A percentile compares a stretch with the other conserved stretches of the same genome.
Evolutionary conservation across 2,797 vertebrate genomes (phyloP).

Genomic region (Delichon dasypus): DNA sequence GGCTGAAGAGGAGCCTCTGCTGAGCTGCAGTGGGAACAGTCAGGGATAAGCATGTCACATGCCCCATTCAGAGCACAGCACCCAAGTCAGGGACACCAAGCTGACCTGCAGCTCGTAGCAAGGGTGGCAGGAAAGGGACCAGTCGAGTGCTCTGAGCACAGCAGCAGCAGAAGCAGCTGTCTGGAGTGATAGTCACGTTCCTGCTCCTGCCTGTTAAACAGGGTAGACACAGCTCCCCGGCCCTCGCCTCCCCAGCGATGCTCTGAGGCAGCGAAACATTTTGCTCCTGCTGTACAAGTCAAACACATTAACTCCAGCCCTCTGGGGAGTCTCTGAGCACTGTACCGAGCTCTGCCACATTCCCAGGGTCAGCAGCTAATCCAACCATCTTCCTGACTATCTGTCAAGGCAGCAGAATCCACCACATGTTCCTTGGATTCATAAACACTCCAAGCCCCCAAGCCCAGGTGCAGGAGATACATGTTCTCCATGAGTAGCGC

Average conservation of each 20-base stretch:
- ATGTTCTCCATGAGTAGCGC: fast-evolving
- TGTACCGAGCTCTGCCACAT: neutral
- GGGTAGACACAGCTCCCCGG: neutral
- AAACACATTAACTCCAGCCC: neutral
- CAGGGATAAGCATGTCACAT: fast-evolving
- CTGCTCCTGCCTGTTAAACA: neutral
- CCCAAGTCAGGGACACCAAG: neutral
- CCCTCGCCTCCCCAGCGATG: neutral
- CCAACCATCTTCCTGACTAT: neutral
- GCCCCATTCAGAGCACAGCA: fast-evolving
- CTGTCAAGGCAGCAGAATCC: neutral
- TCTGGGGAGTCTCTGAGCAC: neutral
- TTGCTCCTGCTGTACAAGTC: neutral
- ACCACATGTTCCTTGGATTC: neutral
- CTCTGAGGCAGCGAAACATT: neutral
- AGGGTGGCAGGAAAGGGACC: neutral
- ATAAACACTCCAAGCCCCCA: fast-evolving
- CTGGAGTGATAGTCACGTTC: neutral
- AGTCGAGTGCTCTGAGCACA: fast-evolving
- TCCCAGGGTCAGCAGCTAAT: neutral
- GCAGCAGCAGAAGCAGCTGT: neutral
- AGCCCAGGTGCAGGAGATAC: neutral
- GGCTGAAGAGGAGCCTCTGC: neutral
- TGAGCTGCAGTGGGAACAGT: fast-evolving
- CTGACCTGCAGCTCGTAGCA: fast-evolving